phyloP scores from a whole-genome alignment of 2,888 invertebrate species.

The Trichopoda pennipes region DNA sequence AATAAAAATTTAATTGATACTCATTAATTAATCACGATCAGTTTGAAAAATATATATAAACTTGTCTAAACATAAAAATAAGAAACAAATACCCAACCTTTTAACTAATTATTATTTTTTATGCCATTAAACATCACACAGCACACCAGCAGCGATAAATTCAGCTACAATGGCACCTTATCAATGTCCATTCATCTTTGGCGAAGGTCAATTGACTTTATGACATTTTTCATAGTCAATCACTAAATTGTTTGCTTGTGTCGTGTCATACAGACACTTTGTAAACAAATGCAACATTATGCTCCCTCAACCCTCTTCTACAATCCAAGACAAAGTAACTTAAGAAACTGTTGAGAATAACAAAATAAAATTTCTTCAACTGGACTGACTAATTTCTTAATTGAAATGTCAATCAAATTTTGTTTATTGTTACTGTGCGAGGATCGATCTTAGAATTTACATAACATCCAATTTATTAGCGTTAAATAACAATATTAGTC shows the following conservation, averaged over 20 bases:
- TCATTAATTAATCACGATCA: constrained; percentile 69
- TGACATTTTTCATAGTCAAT: constrained; percentile 66
- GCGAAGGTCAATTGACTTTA: constrained; percentile 63
- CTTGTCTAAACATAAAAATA: neutral
- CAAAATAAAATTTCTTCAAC: constrained; percentile 22
- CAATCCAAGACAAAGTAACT: neutral
- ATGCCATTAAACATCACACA: constrained; percentile 9
- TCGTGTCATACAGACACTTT: constrained; percentile 55
- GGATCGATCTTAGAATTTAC: neutral
- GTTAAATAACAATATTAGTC: too few species aligned
- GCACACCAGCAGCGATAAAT: constrained; percentile 4
- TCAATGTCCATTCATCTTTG: constrained; percentile 63
- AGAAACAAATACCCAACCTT: constrained; percentile 54
- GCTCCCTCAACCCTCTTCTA: constrained; percentile 1
- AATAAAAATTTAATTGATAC: constrained; percentile 54
- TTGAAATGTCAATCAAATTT: constrained; percentile 77
- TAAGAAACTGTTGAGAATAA: constrained; percentile 15
- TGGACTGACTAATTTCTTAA: constrained; percentile 76
- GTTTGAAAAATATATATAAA: constrained; percentile 53
- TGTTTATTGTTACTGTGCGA: constrained; percentile 20
- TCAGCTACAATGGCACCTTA: constrained; percentile 41
- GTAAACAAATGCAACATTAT: constrained; percentile 45
- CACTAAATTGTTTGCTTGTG: constrained; percentile 41
- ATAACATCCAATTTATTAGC: neutral
- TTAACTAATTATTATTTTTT: constrained; percentile 52